phyloP scores from a whole-genome alignment of 2,888 invertebrate genomes.

The Synanthedon myopaeformis region DNA sequence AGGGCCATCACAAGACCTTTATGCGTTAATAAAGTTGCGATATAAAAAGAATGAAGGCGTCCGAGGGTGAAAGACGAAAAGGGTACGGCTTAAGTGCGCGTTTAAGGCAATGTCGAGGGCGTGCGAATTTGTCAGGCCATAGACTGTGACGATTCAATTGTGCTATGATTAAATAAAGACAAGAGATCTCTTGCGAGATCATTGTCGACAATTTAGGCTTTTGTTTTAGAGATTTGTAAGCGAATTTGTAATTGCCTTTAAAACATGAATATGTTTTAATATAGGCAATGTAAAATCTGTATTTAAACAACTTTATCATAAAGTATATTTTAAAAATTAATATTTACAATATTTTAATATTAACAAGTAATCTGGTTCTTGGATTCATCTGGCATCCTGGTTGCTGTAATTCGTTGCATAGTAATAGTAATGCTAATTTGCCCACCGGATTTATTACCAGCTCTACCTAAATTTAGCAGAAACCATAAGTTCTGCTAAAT shows the following conservation, averaged over 20 bases:
- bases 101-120: constrained; percentile 66
- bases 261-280: neutral
- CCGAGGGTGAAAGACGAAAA: constrained; percentile 64
- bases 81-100: constrained; percentile 67
- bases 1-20: constrained; percentile 69
- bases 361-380: no score
- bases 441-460: no score
- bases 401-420: no score
- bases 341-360: no score
- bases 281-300: no score
- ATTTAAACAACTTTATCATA: no score
- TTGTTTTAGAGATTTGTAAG: constrained; percentile 11
- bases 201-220: constrained; percentile 26
- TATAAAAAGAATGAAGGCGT: constrained; percentile 68
- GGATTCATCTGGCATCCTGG: no score
- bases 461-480: no score
- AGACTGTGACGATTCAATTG: constrained; percentile 56
- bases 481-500: no score
- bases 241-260: neutral
- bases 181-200: constrained; percentile 29
- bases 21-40: constrained; percentile 71
- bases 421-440: no score
- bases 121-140: constrained; percentile 66
- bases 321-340: no score
- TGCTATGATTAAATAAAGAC: constrained; percentile 62